Evolutionary conservation across 1,140 invertebrate genomes (phyloP).

Genomic region (Agraylea sexmaculata): DNA sequence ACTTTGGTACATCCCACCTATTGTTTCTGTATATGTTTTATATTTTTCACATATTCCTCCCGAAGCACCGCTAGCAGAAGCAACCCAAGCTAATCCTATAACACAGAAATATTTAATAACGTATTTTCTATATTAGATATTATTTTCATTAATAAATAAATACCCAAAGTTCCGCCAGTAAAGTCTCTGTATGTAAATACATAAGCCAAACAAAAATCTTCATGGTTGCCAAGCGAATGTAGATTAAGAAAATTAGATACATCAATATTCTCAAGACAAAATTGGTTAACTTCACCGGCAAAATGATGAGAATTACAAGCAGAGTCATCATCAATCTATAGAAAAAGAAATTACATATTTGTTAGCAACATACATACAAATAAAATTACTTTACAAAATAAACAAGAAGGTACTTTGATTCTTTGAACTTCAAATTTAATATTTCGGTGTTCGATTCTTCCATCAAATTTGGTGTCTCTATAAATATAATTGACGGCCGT

Average conservation of each 20-base stretch:
- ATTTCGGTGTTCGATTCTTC: slow-evolving; percentile 74
- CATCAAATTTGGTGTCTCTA: slow-evolving; percentile 86
- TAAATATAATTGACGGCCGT: slow-evolving; percentile 98
- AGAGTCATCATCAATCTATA: slow-evolving; percentile 73
- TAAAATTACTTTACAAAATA: slow-evolving; percentile 1
- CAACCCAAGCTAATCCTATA: slow-evolving; percentile 92
- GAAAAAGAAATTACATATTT: slow-evolving; percentile 7
- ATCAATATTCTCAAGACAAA: slow-evolving; percentile 96
- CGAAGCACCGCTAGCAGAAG: slow-evolving; percentile 86
- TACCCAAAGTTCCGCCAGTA: slow-evolving; percentile 79
- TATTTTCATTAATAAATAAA: slow-evolving; percentile 6
- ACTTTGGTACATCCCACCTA: slow-evolving; percentile 84
- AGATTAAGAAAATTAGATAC: slow-evolving; percentile 98
- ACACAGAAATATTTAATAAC: neutral
- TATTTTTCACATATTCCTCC: slow-evolving; percentile 98
- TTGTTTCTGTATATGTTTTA: slow-evolving; percentile 92
- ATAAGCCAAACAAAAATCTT: slow-evolving; percentile 96
- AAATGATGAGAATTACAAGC: slow-evolving; percentile 53
- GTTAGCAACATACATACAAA: neutral
- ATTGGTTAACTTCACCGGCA: slow-evolving; percentile 72
- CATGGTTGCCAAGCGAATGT: slow-evolving; percentile 92
- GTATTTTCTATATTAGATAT: neutral
- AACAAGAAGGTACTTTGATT: slow-evolving; percentile 62
- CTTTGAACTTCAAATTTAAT: slow-evolving; percentile 97
- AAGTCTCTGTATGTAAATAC: slow-evolving; percentile 98